Conservation (phyloP, 2,113 vertebrate genomes). For the Aramus guarauna region DNA sequence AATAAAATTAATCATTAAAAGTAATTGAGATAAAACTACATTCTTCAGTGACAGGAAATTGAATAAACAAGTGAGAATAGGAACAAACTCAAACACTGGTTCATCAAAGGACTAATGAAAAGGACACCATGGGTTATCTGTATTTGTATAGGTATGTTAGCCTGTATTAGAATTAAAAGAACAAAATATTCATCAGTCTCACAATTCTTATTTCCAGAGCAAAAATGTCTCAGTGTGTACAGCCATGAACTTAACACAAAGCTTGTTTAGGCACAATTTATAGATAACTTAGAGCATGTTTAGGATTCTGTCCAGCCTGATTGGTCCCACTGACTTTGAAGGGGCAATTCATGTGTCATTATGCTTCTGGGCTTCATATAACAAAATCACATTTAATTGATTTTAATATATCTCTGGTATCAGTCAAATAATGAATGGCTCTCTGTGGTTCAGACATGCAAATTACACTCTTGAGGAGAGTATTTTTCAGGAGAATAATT, state of each 20-base stretch:
- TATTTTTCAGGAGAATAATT: neutral
- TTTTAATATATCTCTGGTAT: neutral
- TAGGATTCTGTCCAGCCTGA: neutral
- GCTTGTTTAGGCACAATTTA: neutral
- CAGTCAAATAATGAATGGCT: neutral
- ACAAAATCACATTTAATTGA: neutral
- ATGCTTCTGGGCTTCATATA: neutral
- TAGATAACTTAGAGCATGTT: neutral
- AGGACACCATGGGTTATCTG: neutral
- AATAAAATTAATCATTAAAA: conserved; percentile 18
- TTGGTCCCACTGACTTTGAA: neutral
- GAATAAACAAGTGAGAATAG: neutral
- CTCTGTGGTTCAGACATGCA: neutral
- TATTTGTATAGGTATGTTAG: neutral
- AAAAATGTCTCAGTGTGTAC: neutral
- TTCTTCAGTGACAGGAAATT: neutral
- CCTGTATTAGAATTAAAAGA: neutral
- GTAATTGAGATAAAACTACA: neutral
- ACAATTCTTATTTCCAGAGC: neutral
- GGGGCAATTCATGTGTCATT: neutral
- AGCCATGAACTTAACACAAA: neutral
- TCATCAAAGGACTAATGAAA: neutral
- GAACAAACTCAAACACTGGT: neutral
- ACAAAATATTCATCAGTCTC: neutral
- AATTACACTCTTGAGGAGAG: neutral